Conservation (phyloP, 2,797 vertebrate genomes). For the Notolepis coatsorum region DNA sequence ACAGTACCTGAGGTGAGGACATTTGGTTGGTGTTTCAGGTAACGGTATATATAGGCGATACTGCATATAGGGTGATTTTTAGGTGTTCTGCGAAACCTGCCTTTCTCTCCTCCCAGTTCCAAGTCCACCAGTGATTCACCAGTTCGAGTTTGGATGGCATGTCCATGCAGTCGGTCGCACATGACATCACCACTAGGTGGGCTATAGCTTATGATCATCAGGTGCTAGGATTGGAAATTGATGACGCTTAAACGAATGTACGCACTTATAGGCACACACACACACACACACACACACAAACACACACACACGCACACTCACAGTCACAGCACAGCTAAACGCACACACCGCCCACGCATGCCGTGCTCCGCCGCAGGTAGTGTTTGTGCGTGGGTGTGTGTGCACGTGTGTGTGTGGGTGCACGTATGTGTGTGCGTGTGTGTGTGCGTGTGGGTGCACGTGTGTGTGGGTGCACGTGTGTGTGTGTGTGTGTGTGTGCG, state of each 20-base stretch:
- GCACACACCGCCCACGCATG: slow-evolving; percentile 50
- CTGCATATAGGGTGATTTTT: too few relatives aligned
- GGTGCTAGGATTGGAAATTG: slow-evolving; percentile 42
- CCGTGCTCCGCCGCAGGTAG: slow-evolving; percentile 9
- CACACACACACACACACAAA: slow-evolving; percentile 1
- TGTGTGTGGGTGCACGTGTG: too few relatives aligned
- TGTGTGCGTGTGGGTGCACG: neutral
- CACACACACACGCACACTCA: slow-evolving; percentile 25
- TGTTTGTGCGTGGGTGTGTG: neutral
- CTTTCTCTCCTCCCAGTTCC: too few relatives aligned
- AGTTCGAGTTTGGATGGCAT: slow-evolving; percentile 27
- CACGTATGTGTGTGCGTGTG: neutral
- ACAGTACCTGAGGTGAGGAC: too few relatives aligned
- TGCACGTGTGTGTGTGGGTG: neutral
- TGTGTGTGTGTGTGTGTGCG: neutral
- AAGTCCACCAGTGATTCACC: too few relatives aligned
- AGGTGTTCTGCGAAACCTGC: too few relatives aligned
- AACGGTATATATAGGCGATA: too few relatives aligned
- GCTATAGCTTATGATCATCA: slow-evolving; percentile 56
- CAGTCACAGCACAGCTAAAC: neutral
- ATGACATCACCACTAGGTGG: slow-evolving; percentile 53
- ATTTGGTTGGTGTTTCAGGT: too few relatives aligned
- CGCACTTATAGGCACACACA: slow-evolving; percentile 12
- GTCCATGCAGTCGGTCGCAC: slow-evolving; percentile 45
- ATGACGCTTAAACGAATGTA: too few relatives aligned